Percentiles rank a stretch among this genome's conserved stretches.
These are phyloP conservation scores for Phortica magna DNA, from an alignment of 2,888 invertebrate species.

Conservation along the genomic window DNA sequence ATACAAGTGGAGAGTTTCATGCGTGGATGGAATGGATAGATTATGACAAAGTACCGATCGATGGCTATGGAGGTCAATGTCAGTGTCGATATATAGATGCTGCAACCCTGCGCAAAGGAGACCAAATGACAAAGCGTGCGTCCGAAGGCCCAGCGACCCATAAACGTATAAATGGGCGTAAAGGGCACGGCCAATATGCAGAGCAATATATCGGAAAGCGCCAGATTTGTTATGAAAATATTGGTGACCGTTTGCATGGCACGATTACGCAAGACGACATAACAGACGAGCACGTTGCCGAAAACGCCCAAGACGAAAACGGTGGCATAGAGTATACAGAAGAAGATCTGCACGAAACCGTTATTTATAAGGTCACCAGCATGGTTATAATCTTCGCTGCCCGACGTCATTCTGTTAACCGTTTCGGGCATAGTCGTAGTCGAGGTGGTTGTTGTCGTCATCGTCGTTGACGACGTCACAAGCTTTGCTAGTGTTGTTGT, in stretches of 20 bases:
- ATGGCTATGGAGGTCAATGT: constrained; percentile 98
- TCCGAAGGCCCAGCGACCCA: constrained; percentile 96
- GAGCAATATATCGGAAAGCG: constrained; percentile 95
- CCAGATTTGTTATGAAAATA: constrained; percentile 97
- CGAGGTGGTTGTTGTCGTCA: not conserved
- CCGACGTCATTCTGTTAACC: not conserved
- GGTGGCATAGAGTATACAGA: constrained; percentile 74
- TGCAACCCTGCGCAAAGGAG: constrained; percentile 95
- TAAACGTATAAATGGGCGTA: constrained; percentile 95
- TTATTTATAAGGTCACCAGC: constrained; percentile 68
- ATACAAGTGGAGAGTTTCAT: constrained; percentile 94
- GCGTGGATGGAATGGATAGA: constrained; percentile 95
- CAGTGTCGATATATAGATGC: constrained; percentile 97
- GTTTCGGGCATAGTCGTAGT: not conserved
- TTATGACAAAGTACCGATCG: constrained; percentile 97
- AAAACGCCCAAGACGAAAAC: constrained; percentile 91
- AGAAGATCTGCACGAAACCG: constrained; percentile 73
- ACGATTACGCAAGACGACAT: constrained; percentile 93
- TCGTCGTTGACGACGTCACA: not conserved
- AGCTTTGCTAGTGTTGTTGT: constrained; percentile 28
- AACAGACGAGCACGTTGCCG: constrained; percentile 95
- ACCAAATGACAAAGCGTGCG: constrained; percentile 91
- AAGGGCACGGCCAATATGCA: constrained; percentile 97
- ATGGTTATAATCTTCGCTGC: constrained; percentile 46
- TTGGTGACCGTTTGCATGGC: constrained; percentile 99